phyloP scores from a whole-genome alignment of 2,797 vertebrate species.

The Pseudomugil gertrudae region DNA sequence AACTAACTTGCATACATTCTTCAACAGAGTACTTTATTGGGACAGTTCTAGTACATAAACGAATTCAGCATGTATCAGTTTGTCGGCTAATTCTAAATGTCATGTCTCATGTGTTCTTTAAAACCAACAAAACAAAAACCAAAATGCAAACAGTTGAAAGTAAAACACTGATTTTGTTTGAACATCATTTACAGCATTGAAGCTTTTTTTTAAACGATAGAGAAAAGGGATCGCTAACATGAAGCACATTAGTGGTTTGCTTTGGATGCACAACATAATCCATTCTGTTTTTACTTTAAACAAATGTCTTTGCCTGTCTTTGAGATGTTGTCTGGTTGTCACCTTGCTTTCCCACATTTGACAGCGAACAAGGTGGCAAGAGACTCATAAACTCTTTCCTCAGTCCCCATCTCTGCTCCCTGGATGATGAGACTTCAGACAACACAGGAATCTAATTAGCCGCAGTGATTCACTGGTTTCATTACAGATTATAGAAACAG shows the following conservation, averaged over 20 bases:
- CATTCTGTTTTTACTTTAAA: background rate
- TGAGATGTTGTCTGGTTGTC: slow-evolving; percentile 24
- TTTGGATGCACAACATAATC: background rate
- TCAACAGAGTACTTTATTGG: too few species aligned
- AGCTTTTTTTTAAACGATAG: too few species aligned
- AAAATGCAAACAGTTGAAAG: too few species aligned
- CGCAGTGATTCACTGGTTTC: slow-evolving; percentile 59
- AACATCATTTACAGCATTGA: too few species aligned
- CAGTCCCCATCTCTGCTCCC: slow-evolving; percentile 25
- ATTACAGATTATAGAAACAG: slow-evolving; percentile 38
- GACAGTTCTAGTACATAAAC: too few species aligned
- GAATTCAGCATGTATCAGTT: too few species aligned
- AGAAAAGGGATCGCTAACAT: background rate
- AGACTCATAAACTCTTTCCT: slow-evolving; percentile 26
- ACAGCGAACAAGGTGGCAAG: slow-evolving; percentile 21
- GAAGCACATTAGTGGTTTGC: background rate
- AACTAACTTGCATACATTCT: too few species aligned
- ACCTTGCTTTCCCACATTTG: slow-evolving; percentile 13
- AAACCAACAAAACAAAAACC: too few species aligned
- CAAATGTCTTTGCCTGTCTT: slow-evolving; percentile 13
- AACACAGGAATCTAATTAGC: slow-evolving; percentile 54
- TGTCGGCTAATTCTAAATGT: too few species aligned
- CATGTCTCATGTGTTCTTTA: too few species aligned
- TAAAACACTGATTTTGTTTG: too few species aligned
- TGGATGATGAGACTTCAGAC: slow-evolving; percentile 32